Conservation (phyloP, 37 sponge, comb jelly and placozoan species). For the Beroe ovata region DNA sequence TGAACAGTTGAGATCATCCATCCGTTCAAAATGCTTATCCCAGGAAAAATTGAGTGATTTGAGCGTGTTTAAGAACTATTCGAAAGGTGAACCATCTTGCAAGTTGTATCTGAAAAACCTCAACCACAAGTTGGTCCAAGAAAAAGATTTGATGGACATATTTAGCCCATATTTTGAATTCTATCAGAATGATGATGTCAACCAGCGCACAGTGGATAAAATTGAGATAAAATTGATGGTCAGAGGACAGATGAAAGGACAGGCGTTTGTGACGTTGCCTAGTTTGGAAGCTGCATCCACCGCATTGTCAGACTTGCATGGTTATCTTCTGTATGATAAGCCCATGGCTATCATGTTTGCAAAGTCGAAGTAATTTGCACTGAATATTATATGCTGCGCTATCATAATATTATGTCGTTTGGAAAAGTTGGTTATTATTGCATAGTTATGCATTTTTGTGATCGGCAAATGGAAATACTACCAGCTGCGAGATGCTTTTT, state of each 20-base stretch:
- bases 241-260: slow-evolving; percentile 92
- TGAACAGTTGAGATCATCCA: neutral
- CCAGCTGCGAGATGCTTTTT: no score
- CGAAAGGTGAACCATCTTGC: slow-evolving; percentile 75
- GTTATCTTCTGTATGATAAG: slow-evolving; percentile 79
- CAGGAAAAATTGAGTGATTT: slow-evolving; percentile 12
- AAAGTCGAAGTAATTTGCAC: slow-evolving; percentile 34
- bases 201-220: neutral
- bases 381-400: no score
- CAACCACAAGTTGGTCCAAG: slow-evolving; percentile 72
- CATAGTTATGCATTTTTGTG: no score
- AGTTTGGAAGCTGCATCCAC: slow-evolving; percentile 73
- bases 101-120: slow-evolving; percentile 94
- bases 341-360: slow-evolving; percentile 90
- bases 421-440: no score
- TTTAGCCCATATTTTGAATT: slow-evolving; percentile 35
- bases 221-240: slow-evolving; percentile 78
- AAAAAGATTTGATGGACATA: slow-evolving; percentile 48
- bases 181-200: neutral
- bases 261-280: slow-evolving; percentile 92
- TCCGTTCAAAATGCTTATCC: slow-evolving; percentile 10
- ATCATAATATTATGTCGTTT: no score
- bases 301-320: slow-evolving; percentile 86
- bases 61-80: slow-evolving; percentile 64
- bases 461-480: no score